phyloP scores from a whole-genome alignment of 2,113 vertebrate species.

The Antechinus stuartii region DNA sequence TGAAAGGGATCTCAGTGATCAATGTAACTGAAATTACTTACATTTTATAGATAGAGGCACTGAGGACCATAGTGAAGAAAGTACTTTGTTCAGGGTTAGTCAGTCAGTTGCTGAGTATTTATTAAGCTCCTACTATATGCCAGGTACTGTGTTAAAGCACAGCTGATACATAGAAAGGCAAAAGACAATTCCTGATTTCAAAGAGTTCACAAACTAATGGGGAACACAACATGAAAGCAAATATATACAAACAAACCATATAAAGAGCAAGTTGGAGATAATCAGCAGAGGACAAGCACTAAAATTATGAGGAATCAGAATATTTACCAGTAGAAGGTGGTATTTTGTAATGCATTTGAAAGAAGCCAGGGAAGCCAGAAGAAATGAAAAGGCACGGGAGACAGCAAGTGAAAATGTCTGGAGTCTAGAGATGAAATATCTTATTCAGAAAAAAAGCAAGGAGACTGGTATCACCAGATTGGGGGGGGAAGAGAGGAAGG shows the following conservation, averaged over 20 bases:
- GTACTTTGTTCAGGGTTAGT: background rate
- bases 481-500: too few species aligned
- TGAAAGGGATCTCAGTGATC: too few species aligned
- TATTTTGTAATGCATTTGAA: background rate
- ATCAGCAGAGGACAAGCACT: background rate
- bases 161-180: background rate
- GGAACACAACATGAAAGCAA: background rate
- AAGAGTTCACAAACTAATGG: background rate
- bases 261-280: background rate
- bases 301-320: background rate
- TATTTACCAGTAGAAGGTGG: background rate
- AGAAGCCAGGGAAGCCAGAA: background rate
- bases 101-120: background rate
- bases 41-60: too few species aligned
- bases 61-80: background rate
- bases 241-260: background rate
- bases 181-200: background rate
- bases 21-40: too few species aligned
- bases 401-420: background rate
- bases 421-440: background rate
- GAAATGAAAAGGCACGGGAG: background rate
- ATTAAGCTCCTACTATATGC: background rate
- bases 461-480: background rate
- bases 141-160: background rate
- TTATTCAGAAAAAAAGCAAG: background rate